These are phyloP conservation scores for Apotomis betuletana DNA, from an alignment of 2,888 invertebrate genomes.

Conservation along the genomic window DNA sequence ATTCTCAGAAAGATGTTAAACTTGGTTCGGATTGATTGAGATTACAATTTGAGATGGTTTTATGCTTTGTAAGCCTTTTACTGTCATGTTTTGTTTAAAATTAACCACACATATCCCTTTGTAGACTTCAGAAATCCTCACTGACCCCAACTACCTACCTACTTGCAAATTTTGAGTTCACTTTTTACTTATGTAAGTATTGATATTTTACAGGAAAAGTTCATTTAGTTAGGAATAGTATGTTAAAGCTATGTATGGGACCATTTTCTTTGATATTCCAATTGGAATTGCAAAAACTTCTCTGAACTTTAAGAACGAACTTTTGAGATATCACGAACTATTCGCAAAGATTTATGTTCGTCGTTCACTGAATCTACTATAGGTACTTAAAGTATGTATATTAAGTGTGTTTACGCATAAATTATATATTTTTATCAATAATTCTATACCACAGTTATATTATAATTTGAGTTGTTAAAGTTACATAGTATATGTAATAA, in stretches of 20 bases:
- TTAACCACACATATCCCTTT: not conserved
- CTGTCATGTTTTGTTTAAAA: slow-evolving; percentile 5
- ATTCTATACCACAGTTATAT: no score
- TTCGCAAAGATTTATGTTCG: not conserved
- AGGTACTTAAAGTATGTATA: no score
- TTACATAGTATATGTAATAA: no score
- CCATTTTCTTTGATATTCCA: not conserved
- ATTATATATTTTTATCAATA: no score
- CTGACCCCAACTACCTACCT: no score
- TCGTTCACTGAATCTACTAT: no score
- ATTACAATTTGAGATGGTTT: slow-evolving; percentile 17
- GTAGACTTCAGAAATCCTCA: no score
- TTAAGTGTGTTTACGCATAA: no score
- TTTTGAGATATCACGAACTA: not conserved
- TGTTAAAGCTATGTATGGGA: not conserved
- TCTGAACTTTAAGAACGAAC: not conserved
- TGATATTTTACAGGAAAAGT: no score
- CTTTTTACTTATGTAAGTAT: no score
- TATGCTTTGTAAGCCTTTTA: slow-evolving; percentile 10
- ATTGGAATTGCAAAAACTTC: not conserved
- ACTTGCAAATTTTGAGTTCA: no score
- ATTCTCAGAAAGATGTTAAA: slow-evolving; percentile 31
- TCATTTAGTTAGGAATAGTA: not conserved
- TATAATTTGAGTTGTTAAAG: no score
- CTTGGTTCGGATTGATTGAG: slow-evolving; percentile 12